These are phyloP conservation scores for Siphlonurus alternatus DNA, from an alignment of 2,888 invertebrate genomes.

Conservation along the genomic window DNA sequence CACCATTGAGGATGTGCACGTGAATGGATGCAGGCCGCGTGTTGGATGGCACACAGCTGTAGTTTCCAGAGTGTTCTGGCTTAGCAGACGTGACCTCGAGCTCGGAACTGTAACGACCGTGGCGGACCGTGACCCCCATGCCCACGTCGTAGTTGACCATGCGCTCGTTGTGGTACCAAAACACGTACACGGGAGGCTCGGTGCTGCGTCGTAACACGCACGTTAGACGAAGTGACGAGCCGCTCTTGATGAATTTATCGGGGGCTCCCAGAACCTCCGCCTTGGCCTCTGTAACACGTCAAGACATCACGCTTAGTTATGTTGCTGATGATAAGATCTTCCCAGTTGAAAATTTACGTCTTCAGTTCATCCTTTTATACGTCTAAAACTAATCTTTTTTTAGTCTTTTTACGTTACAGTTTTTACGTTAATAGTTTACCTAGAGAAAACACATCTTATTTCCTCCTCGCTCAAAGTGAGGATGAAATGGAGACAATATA, in stretches of 20 bases:
- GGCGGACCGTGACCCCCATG: constrained; percentile 28
- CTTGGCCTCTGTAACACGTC: constrained; percentile 19
- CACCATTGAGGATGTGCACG: constrained; percentile 45
- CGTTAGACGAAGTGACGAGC: constrained; percentile 24
- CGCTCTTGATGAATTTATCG: constrained; percentile 26
- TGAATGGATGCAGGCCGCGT: constrained; percentile 56
- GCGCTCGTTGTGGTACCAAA: constrained; percentile 29
- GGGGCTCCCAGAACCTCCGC: constrained; percentile 25
- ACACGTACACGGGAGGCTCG: constrained; percentile 24
- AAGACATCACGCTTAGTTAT: no score
- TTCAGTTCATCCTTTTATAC: no score
- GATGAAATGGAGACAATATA: no score
- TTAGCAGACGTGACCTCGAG: constrained; percentile 33
- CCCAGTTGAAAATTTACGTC: no score
- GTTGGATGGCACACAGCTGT: constrained; percentile 65
- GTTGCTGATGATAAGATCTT: no score
- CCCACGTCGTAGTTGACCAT: constrained; percentile 27
- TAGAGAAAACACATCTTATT: no score
- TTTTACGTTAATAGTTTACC: no score
- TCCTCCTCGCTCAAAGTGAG: no score
- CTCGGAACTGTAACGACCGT: constrained; percentile 30
- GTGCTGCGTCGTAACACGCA: constrained; percentile 24
- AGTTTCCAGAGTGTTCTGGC: constrained; percentile 55
- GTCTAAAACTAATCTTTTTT: no score
- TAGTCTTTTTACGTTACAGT: no score